Conservation (phyloP, 2,797 vertebrate species). For the Gymnothorax javanicus region DNA sequence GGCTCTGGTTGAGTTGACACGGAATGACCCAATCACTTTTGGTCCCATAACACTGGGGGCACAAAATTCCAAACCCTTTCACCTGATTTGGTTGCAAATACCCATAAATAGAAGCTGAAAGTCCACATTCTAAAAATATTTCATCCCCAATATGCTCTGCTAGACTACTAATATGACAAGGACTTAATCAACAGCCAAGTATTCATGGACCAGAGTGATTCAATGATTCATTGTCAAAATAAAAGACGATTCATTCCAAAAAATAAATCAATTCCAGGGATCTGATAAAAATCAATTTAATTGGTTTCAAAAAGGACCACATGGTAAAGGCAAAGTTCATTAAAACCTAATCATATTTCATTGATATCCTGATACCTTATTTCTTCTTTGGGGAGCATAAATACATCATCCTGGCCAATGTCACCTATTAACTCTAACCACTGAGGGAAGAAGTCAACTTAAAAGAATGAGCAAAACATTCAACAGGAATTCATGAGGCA, state of each 20-base stretch:
- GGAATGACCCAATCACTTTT: too few relatives aligned
- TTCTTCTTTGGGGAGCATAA: not conserved
- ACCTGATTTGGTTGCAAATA: too few relatives aligned
- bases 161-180: too few relatives aligned
- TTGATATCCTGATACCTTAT: not conserved
- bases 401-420: not conserved
- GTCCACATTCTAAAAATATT: too few relatives aligned
- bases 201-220: too few relatives aligned
- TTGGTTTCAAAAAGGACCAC: not conserved
- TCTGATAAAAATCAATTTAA: not conserved
- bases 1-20: too few relatives aligned
- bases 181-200: too few relatives aligned
- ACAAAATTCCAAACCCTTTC: too few relatives aligned
- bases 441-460: not conserved
- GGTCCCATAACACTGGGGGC: too few relatives aligned
- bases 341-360: not conserved
- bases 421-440: not conserved
- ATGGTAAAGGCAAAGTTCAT: not conserved
- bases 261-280: not conserved
- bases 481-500: not conserved
- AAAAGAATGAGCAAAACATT: not conserved
- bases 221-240: not conserved
- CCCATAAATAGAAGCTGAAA: too few relatives aligned
- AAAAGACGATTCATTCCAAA: not conserved
- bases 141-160: too few relatives aligned